Evolutionary conservation across 2,797 vertebrate genomes (phyloP).

Genomic region (Bufotes viridis): DNA sequence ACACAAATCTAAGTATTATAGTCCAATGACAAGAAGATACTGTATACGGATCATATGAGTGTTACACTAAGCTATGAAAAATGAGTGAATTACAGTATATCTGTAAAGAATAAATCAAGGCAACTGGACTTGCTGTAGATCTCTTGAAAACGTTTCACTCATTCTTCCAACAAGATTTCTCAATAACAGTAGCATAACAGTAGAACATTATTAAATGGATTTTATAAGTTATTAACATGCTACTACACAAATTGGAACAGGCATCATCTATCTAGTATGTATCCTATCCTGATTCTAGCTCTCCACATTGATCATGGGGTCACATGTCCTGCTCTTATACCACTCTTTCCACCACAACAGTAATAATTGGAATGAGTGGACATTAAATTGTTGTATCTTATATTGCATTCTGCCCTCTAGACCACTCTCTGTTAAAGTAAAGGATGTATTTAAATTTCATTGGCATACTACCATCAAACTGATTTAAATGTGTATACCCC

Average conservation of each 20-base stretch:
- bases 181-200: too few species aligned
- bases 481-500: background rate
- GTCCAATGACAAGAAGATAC: too few species aligned
- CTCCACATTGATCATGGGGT: background rate
- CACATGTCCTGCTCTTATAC: background rate
- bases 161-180: too few species aligned
- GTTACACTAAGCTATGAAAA: background rate
- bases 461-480: background rate
- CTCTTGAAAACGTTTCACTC: too few species aligned
- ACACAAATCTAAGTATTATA: too few species aligned
- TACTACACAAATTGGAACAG: background rate
- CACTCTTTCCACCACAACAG: too few species aligned
- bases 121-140: too few species aligned
- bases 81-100: background rate
- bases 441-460: background rate
- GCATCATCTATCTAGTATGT: background rate
- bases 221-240: background rate
- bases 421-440: background rate
- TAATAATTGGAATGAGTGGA: background rate
- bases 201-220: background rate
- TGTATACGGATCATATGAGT: too few species aligned
- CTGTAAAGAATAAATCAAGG: too few species aligned
- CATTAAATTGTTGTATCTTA: too few species aligned
- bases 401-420: background rate
- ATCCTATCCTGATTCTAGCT: background rate